These are phyloP conservation scores for Polietes domitor DNA, from an alignment of 2,888 invertebrate species.

Conservation along the genomic window DNA sequence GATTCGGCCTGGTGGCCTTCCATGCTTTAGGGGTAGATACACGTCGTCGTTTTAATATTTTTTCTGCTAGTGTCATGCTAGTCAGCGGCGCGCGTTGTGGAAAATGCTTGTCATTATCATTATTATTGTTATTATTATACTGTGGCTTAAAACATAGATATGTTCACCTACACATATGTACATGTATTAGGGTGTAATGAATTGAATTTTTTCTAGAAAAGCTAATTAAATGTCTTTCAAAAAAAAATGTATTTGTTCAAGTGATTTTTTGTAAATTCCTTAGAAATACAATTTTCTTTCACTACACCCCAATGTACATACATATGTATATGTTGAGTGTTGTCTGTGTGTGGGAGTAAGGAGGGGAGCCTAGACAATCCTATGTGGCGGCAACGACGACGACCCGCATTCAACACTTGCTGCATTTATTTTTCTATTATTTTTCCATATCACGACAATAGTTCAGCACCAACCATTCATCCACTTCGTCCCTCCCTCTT, in stretches of 20 bases:
- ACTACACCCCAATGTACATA: too few relatives aligned
- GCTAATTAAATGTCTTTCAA: too few relatives aligned
- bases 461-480: neutral
- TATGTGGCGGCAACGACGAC: neutral
- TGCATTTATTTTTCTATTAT: neutral
- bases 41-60: too few relatives aligned
- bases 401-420: conserved; percentile 31
- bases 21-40: neutral
- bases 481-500: neutral
- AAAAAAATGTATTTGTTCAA: too few relatives aligned
- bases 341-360: neutral
- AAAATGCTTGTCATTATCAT: conserved; percentile 7
- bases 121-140: conserved; percentile 6
- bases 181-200: too few relatives aligned
- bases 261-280: too few relatives aligned
- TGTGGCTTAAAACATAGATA: neutral
- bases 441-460: conserved; percentile 3
- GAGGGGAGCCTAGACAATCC: neutral
- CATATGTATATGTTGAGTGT: neutral
- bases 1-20: neutral
- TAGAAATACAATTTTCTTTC: too few relatives aligned
- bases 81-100: neutral
- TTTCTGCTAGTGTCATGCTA: neutral
- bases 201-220: too few relatives aligned
- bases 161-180: neutral